Conservation (phyloP, 2,113 vertebrate species). For the Anser brachyrhynchus region DNA sequence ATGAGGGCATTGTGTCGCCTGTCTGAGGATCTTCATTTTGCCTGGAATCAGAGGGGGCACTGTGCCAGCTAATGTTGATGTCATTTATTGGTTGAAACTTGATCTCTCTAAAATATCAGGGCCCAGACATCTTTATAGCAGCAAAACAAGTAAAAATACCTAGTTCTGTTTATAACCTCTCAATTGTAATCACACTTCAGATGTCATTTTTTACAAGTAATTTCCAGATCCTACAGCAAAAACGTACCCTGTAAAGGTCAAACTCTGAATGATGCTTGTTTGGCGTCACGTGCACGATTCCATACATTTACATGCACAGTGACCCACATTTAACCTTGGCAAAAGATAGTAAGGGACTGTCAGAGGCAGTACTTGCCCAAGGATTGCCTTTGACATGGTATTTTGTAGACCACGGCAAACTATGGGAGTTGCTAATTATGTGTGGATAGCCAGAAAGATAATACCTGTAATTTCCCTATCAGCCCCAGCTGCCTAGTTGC, state of each 20-base stretch:
- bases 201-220: constrained; percentile 37
- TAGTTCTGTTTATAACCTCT: neutral
- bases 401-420: constrained; percentile 2
- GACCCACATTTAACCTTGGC: constrained; percentile 49
- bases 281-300: neutral
- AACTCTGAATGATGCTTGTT: neutral
- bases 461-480: constrained; percentile 41
- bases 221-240: neutral
- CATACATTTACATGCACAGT: neutral
- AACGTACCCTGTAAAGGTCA: constrained; percentile 21
- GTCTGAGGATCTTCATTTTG: constrained; percentile 3
- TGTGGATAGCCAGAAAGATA: constrained; percentile 11
- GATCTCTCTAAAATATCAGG: constrained; percentile 26
- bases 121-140: neutral
- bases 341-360: constrained; percentile 1
- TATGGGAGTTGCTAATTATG: constrained; percentile 35
- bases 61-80: neutral
- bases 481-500: neutral
- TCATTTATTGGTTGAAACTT: constrained; percentile 13
- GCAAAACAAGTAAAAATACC: constrained; percentile 3
- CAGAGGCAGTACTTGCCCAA: constrained; percentile 1
- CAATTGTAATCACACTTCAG: neutral
- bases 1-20: neutral
- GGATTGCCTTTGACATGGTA: constrained; percentile 29
- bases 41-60: constrained; percentile 11